Percentiles rank a stretch among this genome's conserved stretches.
These are phyloP conservation scores for Ranitomeya variabilis DNA, from an alignment of 2,113 vertebrate species.

Conservation along the genomic window DNA sequence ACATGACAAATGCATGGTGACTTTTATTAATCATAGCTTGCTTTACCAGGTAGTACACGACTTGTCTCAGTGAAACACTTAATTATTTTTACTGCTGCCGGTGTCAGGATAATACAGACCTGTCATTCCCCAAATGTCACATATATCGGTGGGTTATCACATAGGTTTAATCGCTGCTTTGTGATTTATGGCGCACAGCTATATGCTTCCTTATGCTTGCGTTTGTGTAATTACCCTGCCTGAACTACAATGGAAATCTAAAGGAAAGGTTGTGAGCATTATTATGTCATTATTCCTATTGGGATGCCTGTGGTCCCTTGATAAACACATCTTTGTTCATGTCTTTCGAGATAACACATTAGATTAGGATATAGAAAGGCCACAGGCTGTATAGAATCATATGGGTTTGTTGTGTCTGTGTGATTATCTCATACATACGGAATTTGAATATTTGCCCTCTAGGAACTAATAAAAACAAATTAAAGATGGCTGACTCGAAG, in stretches of 20 bases:
- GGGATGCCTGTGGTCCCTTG: neutral
- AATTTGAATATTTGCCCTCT: conserved; percentile 13
- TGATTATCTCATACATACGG: conserved; percentile 5
- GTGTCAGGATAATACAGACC: conserved; percentile 52
- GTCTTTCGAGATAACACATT: neutral
- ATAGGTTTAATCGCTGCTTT: conserved; percentile 22
- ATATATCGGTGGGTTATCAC: conserved; percentile 40
- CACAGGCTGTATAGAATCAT: conserved; percentile 13
- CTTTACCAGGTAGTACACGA: conserved; percentile 21
- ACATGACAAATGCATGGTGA: conserved; percentile 52
- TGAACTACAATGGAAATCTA: conserved; percentile 10
- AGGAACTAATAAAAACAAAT: neutral
- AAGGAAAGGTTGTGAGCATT: neutral
- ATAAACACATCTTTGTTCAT: conserved; percentile 6
- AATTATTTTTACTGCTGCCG: conserved; percentile 51
- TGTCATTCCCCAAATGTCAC: conserved; percentile 45
- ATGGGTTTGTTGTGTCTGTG: neutral
- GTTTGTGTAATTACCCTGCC: conserved; percentile 14
- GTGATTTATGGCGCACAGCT: conserved; percentile 31
- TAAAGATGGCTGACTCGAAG: neutral
- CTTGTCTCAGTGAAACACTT: conserved; percentile 51
- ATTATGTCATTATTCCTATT: conserved; percentile 21
- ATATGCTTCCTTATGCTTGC: conserved; percentile 18
- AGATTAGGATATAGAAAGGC: neutral
- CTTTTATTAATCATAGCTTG: conserved; percentile 54